These are phyloP conservation scores for Albula glossodonta DNA, from an alignment of 2,113 vertebrate genomes.

Conservation along the genomic window DNA sequence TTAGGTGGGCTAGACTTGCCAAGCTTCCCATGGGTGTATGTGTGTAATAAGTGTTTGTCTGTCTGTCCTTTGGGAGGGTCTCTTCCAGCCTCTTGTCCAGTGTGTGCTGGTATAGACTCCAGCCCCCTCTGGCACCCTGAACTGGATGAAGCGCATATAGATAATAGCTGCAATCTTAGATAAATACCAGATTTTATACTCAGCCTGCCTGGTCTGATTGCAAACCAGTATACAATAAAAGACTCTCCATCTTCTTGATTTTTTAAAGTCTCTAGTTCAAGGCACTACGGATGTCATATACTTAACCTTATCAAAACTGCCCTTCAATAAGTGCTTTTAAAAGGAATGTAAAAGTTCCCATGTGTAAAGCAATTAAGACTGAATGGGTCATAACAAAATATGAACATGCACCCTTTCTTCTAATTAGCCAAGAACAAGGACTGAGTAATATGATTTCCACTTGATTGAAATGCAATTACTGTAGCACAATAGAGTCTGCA, in stretches of 20 bases:
- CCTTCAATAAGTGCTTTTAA: neutral
- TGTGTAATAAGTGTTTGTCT: no score
- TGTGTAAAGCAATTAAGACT: neutral
- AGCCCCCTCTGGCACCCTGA: no score
- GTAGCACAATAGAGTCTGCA: neutral
- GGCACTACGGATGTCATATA: neutral
- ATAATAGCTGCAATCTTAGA: no score
- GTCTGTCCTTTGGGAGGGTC: no score
- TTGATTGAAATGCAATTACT: conserved; percentile 5
- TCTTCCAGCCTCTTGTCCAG: no score
- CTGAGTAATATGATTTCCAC: neutral
- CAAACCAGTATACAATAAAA: neutral
- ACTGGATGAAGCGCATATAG: no score
- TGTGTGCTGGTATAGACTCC: no score
- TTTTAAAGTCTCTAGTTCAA: neutral
- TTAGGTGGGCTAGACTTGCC: no score
- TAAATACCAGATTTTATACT: no score
- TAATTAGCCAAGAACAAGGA: neutral
- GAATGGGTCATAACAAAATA: neutral
- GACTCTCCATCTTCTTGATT: neutral
- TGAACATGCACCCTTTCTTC: neutral
- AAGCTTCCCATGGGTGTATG: no score
- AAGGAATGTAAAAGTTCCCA: neutral
- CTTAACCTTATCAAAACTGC: neutral
- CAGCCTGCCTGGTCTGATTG: neutral